Evolutionary conservation across 2,888 invertebrate species (phyloP).

Genomic region (Melinaea marsaeus): DNA sequence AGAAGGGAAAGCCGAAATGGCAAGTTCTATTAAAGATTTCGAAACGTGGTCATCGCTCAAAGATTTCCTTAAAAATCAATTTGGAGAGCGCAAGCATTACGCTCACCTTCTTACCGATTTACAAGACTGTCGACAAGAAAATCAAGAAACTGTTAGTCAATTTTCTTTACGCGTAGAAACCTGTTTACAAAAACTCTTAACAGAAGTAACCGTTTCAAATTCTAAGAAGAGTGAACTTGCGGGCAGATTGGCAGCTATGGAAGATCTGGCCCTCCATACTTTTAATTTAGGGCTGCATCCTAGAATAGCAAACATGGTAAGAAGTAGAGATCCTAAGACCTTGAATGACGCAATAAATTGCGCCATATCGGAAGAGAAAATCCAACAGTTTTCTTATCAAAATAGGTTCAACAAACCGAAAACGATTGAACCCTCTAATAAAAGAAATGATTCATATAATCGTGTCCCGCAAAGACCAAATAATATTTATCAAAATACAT

Average conservation of each 20-base stretch:
- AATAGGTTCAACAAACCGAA: no score
- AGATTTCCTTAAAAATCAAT: constrained; percentile 28
- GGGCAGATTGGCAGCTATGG: constrained; percentile 31
- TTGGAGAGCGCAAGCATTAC: constrained; percentile 30
- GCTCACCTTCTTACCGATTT: constrained; percentile 24
- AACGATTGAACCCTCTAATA: no score
- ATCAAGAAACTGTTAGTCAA: constrained; percentile 21
- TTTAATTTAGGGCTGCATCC: constrained; percentile 27
- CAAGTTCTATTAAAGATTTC: constrained; percentile 24
- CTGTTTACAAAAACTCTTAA: constrained; percentile 18
- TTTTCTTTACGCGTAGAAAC: constrained; percentile 21
- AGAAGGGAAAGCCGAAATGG: constrained; percentile 27
- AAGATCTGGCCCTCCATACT: constrained; percentile 29
- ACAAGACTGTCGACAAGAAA: constrained; percentile 23
- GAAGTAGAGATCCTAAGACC: constrained; percentile 12
- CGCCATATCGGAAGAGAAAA: constrained; percentile 18
- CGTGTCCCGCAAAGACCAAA: not conserved
- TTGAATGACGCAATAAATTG: constrained; percentile 17
- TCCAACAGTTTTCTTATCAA: constrained; percentile 8
- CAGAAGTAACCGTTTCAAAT: constrained; percentile 15
- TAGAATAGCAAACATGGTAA: constrained; percentile 10
- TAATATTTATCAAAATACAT: constrained; percentile 8
- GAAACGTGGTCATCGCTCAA: constrained; percentile 21
- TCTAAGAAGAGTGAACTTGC: constrained; percentile 21
- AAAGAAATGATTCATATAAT: not conserved